phyloP scores from a whole-genome alignment of 1,140 invertebrate species.

The Caligus rogercresseyi region DNA sequence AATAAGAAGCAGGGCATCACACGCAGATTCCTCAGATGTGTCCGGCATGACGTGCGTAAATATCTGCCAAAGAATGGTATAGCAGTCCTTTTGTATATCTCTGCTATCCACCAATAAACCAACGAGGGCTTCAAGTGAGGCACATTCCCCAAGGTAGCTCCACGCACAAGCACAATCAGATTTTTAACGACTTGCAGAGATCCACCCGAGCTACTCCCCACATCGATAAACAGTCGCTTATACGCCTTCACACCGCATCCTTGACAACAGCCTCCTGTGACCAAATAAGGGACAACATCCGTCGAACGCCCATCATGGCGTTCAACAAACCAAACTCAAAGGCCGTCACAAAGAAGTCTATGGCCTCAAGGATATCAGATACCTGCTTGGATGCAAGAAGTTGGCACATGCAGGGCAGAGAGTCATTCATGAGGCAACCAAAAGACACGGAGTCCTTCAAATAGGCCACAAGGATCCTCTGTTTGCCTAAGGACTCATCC shows the following conservation, averaged over 20 bases:
- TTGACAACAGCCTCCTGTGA: slow-evolving; percentile 43
- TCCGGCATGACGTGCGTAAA: slow-evolving; percentile 55
- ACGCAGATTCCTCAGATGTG: slow-evolving; percentile 44
- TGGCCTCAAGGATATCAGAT: slow-evolving; percentile 60
- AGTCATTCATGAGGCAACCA: slow-evolving; percentile 42
- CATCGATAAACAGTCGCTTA: slow-evolving; percentile 40
- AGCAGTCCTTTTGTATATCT: slow-evolving; percentile 36
- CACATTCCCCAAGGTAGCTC: slow-evolving; percentile 40
- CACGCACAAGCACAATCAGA: slow-evolving; percentile 40
- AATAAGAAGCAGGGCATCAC: slow-evolving; percentile 47
- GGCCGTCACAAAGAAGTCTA: slow-evolving; percentile 55
- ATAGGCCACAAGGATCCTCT: slow-evolving; percentile 28
- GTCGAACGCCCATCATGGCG: slow-evolving; percentile 46
- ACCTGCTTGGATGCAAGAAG: slow-evolving; percentile 52
- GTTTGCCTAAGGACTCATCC: slow-evolving; percentile 27
- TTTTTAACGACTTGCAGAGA: slow-evolving; percentile 29
- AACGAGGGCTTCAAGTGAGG: slow-evolving; percentile 50
- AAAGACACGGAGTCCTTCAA: slow-evolving; percentile 45
- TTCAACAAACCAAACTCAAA: slow-evolving; percentile 35
- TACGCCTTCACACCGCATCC: slow-evolving; percentile 42
- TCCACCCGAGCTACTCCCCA: slow-evolving; percentile 15
- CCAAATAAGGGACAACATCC: slow-evolving; percentile 57
- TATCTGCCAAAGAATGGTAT: slow-evolving; percentile 54
- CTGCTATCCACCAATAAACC: slow-evolving; percentile 38
- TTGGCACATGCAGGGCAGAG: slow-evolving; percentile 47